Evolutionary conservation across 2,888 invertebrate genomes (phyloP).

Genomic region (Tenthredo scrophulariae): DNA sequence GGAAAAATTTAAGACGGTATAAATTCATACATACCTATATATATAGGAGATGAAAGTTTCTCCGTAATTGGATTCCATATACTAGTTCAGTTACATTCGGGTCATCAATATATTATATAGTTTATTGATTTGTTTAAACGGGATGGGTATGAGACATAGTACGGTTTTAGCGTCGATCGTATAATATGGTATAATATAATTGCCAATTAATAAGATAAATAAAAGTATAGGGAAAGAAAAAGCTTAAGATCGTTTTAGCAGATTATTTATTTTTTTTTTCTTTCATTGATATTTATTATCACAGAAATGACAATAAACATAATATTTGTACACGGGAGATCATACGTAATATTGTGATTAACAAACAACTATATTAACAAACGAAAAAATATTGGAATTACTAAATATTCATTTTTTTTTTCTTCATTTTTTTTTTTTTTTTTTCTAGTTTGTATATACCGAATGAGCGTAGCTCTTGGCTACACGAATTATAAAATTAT

Average conservation of each 20-base stretch:
- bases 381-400: neutral
- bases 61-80: neutral
- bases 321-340: constrained; percentile 30
- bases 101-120: neutral
- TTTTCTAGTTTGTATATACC: neutral
- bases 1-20: too few species aligned
- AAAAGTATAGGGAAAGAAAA: neutral
- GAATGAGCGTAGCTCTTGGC: neutral
- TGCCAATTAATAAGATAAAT: neutral
- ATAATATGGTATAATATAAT: neutral
- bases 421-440: neutral
- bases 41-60: neutral
- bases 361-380: neutral
- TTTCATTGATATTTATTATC: constrained; percentile 61
- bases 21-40: too few species aligned
- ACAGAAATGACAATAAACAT: constrained; percentile 61
- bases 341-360: constrained; percentile 11
- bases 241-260: neutral
- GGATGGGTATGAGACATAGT: neutral
- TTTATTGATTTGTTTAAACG: neutral
- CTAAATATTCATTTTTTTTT: neutral
- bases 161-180: neutral
- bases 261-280: neutral
- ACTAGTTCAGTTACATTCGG: neutral
- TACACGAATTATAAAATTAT: neutral